phyloP scores from a whole-genome alignment of 2,113 vertebrate species.

The Theristicus caerulescens region DNA sequence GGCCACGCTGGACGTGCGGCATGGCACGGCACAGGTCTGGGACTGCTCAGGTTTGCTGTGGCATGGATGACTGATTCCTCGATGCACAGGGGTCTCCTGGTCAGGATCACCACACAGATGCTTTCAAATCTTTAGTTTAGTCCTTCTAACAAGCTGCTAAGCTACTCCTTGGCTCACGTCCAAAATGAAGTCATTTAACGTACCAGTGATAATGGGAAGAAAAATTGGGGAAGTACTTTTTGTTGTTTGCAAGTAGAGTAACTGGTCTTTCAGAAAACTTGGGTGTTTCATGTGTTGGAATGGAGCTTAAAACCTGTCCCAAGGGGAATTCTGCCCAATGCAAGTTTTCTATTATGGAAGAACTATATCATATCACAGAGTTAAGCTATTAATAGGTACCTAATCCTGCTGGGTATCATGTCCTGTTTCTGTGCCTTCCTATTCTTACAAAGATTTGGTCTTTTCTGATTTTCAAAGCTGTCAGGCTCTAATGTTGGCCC shows the following conservation, averaged over 20 bases:
- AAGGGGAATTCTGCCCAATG: not conserved
- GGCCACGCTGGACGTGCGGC: rapidly evolving
- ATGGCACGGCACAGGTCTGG: not conserved
- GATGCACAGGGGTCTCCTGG: not conserved
- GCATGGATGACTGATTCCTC: not conserved
- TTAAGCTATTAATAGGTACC: not conserved
- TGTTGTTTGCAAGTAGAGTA: not conserved
- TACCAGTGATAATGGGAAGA: not conserved
- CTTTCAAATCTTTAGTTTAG: not conserved
- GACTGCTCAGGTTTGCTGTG: not conserved
- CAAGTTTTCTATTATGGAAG: not conserved
- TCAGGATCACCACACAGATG: not conserved
- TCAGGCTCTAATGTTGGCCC: not conserved
- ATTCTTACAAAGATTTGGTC: not conserved
- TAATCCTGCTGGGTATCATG: not conserved
- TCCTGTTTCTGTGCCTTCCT: not conserved
- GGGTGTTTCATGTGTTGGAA: not conserved
- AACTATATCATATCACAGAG: not conserved
- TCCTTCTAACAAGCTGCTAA: not conserved
- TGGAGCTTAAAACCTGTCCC: not conserved
- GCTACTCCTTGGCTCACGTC: not conserved
- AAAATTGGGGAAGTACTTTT: not conserved
- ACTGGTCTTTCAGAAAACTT: not conserved
- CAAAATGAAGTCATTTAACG: not conserved
- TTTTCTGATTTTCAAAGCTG: not conserved